A percentile compares a stretch with the other conserved stretches of the same genome.
Evolutionary conservation across 2,888 invertebrate genomes (phyloP).

Genomic region (Apamea monoglypha): DNA sequence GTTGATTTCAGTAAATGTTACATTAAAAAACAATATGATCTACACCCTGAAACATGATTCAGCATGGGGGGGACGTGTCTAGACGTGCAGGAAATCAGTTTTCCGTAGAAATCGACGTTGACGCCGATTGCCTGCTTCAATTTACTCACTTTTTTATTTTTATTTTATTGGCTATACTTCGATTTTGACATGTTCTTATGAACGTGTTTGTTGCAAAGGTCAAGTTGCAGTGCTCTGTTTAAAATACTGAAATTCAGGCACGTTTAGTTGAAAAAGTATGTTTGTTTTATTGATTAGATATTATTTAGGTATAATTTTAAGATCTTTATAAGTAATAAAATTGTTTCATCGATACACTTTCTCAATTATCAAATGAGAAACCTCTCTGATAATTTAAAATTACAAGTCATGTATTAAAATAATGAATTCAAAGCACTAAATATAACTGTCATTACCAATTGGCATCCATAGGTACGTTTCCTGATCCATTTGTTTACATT

Average conservation of each 20-base stretch:
- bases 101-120: constrained; percentile 74
- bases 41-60: constrained; percentile 71
- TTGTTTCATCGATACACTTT: no score
- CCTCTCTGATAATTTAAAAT: no score
- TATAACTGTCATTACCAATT: no score
- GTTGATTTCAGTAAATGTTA: constrained; percentile 3
- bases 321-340: no score
- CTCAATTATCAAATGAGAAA: no score
- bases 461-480: no score
- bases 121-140: constrained; percentile 64
- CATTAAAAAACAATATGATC: constrained; percentile 33
- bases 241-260: background rate
- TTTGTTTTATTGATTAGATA: no score
- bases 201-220: background rate
- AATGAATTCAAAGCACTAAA: no score
- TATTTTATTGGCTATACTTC: constrained; percentile 24
- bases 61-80: constrained; percentile 81
- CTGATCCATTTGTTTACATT: no score
- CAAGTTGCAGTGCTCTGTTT: background rate
- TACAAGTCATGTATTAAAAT: no score
- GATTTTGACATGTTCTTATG: background rate
- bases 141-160: constrained; percentile 46
- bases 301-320: no score
- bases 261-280: no score
- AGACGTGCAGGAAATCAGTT: constrained; percentile 87